Evolutionary conservation across 2,888 invertebrate species (phyloP), one percentile per base, ranked within the genome.

Genomic region (Bellardia bayeri): DNA sequence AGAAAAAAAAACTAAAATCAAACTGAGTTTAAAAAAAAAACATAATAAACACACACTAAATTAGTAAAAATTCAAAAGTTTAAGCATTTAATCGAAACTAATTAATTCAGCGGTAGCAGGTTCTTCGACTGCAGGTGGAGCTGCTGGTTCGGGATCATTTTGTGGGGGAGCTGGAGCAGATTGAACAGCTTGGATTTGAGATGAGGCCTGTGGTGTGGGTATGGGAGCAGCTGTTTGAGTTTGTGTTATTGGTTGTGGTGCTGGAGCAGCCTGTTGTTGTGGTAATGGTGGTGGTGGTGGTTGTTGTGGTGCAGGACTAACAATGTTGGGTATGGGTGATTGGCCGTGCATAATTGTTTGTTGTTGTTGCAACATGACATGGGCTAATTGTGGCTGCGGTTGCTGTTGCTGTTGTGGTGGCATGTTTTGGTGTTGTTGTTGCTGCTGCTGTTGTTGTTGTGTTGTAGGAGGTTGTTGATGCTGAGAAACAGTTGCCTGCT

Each of bases 31-130:
- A 16, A 7, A 54, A 54, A 16, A 23, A 16, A 7, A 54, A 54
- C 3, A 16, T 6, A 56, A 45, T 8, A 23, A 66, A 37, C 66
- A 9, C 2, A 23, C 16, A n/a, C 2, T 45, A 45, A 45, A 45
- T 72, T 3, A 49, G n/a, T 14, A 16, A 71, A 76, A 66, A 54
- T 61, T 37, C 0, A 6, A 23, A 30, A 69, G 1, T 33, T 40
- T n/a, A 69, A n/a, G 3, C 45, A 40, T 91, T 95, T 94, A 97
- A 94, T 97, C 97, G 90, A 97, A 97, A 92, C 96, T 96, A 89
- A 97, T 97, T 54, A 97, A 94, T 93, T 97, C 97, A 16, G 96
- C 97, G 3, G 97, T 97, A 90, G 95, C 95, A 1, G 95, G 94
- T 88, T 95, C 95, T 30, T 92, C 89, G 66, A 94, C 94, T 42